Conservation (phyloP, 2,888 invertebrate species). For the Chrysolina americana region DNA sequence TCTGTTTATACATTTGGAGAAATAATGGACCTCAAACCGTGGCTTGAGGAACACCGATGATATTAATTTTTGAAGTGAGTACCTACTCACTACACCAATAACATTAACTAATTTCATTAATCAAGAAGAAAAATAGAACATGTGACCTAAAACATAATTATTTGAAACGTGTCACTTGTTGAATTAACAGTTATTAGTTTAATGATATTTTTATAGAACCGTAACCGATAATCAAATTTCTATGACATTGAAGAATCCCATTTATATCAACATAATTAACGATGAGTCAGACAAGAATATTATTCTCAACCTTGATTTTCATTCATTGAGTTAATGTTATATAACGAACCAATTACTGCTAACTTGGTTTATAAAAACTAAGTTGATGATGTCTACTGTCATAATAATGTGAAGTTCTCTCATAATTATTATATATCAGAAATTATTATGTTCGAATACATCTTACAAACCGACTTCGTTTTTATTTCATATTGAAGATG, state of each 20-base stretch:
- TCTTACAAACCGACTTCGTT: no score
- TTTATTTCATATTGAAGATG: no score
- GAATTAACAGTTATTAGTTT: background rate
- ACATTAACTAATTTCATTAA: no score
- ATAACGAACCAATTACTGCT: constrained; percentile 5
- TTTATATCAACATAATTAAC: background rate
- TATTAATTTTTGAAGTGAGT: no score
- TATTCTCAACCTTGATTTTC: constrained; percentile 15
- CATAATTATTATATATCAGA: background rate
- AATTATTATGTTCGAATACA: background rate
- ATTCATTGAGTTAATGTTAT: constrained; percentile 4
- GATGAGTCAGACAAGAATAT: background rate
- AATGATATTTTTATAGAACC: background rate
- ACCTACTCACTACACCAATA: no score
- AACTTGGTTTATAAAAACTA: background rate
- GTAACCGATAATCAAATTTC: background rate
- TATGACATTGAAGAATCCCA: constrained; percentile 10
- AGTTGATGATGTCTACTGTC: background rate
- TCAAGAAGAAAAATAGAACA: no score
- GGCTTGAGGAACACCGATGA: no score
- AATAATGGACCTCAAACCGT: no score
- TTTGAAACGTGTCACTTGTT: background rate
- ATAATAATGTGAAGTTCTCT: background rate
- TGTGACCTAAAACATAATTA: no score
- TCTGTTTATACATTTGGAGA: no score